Base-by-base conservation (phyloP, 2,113 vertebrate species). In the Chionodraco myersi region DNA sequence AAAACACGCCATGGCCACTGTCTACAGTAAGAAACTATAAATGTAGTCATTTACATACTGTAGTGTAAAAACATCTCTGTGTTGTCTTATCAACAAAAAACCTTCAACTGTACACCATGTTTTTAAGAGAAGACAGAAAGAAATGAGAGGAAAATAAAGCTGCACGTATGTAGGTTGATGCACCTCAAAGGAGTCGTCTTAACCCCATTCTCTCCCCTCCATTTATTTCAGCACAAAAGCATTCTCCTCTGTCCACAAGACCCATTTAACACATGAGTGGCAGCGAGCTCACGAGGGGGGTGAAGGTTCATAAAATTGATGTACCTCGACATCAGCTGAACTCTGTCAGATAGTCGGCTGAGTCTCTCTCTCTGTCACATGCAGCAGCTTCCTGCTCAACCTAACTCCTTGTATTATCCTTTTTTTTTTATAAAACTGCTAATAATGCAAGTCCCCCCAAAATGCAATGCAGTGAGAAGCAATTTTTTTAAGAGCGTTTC, bases 261-360 rank as follows among this genome's bases (percentile, higher is more conserved):
- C 36, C 91, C 86, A 92, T 93, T 93, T 93, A 93, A 91, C 86
- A 91, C 89, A 90, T 89, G 89, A 91, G 84, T 89, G 88, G 87
- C 91, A 88, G 91, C 60, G 21, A 77, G 70, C 67, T 81, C 15
- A 60, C 3, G 2, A 53, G 52, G 64, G 58, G 62, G 73, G 67
- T 66, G 60, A 82, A 54, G 84, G 88, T 88, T 90, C 87, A 86
- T 90, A 82, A 92, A 93, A 83, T 54, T 87, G 89, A 90, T 93
- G 90, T 89, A 85, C 86, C 88, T 93, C 65, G 54, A 91, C 88
- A 80, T 88, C 75, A 85, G 77, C 86, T 88, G 92, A 93, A 86
- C 88, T 85, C 80, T 78, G 82, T 80, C 66, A 82, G 71, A 84
- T 62, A 34, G 44, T 36, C 75, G 75, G 86, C 70, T 18, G 44